These are phyloP conservation scores for Aphelinus atriplicis DNA, from an alignment of 1,140 invertebrate genomes.

Conservation along the genomic window DNA sequence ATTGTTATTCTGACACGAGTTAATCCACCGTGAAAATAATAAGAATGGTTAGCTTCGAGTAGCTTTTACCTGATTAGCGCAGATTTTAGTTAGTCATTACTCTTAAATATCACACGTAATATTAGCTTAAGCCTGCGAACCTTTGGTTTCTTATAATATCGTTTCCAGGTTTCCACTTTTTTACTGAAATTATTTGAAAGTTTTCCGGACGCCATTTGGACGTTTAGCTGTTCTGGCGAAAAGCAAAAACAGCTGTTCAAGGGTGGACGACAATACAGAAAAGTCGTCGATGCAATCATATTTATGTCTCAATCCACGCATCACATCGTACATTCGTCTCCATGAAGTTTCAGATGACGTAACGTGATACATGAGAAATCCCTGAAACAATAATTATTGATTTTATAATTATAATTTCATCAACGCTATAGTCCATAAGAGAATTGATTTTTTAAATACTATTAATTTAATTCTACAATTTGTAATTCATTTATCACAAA, in stretches of 20 bases:
- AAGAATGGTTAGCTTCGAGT: neutral
- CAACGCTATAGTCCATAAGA: no score
- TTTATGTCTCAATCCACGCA: slow-evolving; percentile 57
- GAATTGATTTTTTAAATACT: neutral
- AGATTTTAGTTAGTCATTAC: slow-evolving; percentile 22
- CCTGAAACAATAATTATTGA: slow-evolving; percentile 43
- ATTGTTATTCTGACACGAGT: neutral
- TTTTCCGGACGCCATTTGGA: slow-evolving; percentile 15
- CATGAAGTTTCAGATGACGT: slow-evolving; percentile 55
- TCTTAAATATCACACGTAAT: slow-evolving; percentile 37
- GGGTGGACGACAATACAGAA: slow-evolving; percentile 59
- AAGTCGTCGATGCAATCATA: slow-evolving; percentile 61
- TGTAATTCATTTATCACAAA: no score
- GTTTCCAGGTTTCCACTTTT: neutral
- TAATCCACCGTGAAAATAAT: neutral
- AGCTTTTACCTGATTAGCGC: slow-evolving; percentile 15
- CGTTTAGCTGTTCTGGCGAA: slow-evolving; percentile 55
- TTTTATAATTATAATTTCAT: no score
- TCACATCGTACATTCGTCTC: slow-evolving; percentile 60
- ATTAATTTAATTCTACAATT: neutral
- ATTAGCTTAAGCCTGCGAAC: slow-evolving; percentile 12
- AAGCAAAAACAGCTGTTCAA: slow-evolving; percentile 63
- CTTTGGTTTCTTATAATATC: slow-evolving; percentile 31
- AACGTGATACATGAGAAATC: slow-evolving; percentile 61
- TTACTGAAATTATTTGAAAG: slow-evolving; percentile 5